Evolutionary conservation across 2,888 invertebrate species (phyloP), one percentile per base, ranked within the genome.

Genomic region (Scaptomyza polygonia): DNA sequence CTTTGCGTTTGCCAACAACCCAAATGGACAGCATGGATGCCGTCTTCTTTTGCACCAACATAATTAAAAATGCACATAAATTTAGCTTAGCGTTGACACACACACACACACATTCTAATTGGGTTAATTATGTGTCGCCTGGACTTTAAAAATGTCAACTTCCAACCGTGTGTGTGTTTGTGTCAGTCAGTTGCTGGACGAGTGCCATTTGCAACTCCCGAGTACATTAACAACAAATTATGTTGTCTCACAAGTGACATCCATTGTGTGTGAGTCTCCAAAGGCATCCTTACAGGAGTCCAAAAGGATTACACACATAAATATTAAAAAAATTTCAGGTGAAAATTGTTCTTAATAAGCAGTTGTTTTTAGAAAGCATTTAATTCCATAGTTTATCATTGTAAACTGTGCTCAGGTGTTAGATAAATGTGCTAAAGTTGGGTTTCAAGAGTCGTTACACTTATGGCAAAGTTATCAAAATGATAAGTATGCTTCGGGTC

Each of bases 101-200:
- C 32, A 29, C 29, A 32, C 30, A 77, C 58, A 71, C 67, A 66
- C 78, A 83, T 86, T 86, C 74, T 89, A 89, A 89, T 90, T 89
- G 90, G 85, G 88, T 87, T 90, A 89, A 90, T 89, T 88, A 89
- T 87, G 90, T 90, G 90, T 85, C 88, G 86, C 81, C 74, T 79
- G 84, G 88, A 88, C 88, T 79, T 86, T 80, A 87, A 88, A 88
- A 84, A 85, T 84, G 84, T 85, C 82, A 83, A 34, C 74, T 56
- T 62, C 48, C 55, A 55, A 36, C 62, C 53, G 9, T 34, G 12
- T 25, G 16, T 16, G 18, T 39, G 53, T 55, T 47, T 58, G 53
- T 39, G 34, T 54, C 34, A 67, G 63, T 77, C 62, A 79, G 68
- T 68, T 53, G 63, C 67, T 78, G 77, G 68, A 69, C 75, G 51